Percentiles rank a stretch among this genome's conserved stretches.
Evolutionary conservation across 2,888 invertebrate species (phyloP).

Genomic region (Ferdinandea cuprea): DNA sequence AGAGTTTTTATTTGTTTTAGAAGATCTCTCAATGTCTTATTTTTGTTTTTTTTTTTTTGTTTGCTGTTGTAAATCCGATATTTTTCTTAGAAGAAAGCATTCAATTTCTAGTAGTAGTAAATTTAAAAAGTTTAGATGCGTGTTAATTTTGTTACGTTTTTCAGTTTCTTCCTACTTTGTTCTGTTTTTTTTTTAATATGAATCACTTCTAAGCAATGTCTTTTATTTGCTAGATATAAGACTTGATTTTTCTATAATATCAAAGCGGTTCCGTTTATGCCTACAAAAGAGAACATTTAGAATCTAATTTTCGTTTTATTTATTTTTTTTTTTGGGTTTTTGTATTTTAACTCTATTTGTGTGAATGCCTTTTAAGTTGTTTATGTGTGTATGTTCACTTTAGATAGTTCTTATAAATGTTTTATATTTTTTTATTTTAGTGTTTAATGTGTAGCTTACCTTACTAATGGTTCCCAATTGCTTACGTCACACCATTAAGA

Average conservation of each 20-base stretch:
- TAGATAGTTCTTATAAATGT: slow-evolving; percentile 31
- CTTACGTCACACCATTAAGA: slow-evolving; percentile 83
- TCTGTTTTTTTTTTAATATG: slow-evolving; percentile 20
- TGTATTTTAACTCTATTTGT: slow-evolving; percentile 63
- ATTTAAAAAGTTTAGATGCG: slow-evolving; percentile 47
- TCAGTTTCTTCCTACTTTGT: slow-evolving; percentile 21
- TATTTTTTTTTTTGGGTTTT: slow-evolving; percentile 61
- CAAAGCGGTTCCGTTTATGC: slow-evolving; percentile 62
- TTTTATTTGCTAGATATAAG: slow-evolving; percentile 63
- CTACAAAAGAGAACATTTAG: slow-evolving; percentile 64
- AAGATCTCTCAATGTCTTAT: slow-evolving; percentile 38
- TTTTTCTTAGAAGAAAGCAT: slow-evolving; percentile 61
- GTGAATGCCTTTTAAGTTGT: slow-evolving; percentile 61
- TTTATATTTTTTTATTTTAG: slow-evolving; percentile 73
- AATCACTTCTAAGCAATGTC: slow-evolving; percentile 69
- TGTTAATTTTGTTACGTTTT: slow-evolving; percentile 29
- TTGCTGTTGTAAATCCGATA: slow-evolving; percentile 38
- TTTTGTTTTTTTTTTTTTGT: slow-evolving; percentile 13
- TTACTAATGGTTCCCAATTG: slow-evolving; percentile 84
- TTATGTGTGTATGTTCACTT: slow-evolving; percentile 47
- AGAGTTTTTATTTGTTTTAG: slow-evolving; percentile 34
- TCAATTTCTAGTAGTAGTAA: slow-evolving; percentile 57
- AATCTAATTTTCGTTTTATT: slow-evolving; percentile 43
- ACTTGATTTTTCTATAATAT: slow-evolving; percentile 56
- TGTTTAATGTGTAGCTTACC: slow-evolving; percentile 84